Base-by-base conservation (phyloP, 1,140 invertebrate genomes). In the Diabrotica undecimpunctata region DNA sequence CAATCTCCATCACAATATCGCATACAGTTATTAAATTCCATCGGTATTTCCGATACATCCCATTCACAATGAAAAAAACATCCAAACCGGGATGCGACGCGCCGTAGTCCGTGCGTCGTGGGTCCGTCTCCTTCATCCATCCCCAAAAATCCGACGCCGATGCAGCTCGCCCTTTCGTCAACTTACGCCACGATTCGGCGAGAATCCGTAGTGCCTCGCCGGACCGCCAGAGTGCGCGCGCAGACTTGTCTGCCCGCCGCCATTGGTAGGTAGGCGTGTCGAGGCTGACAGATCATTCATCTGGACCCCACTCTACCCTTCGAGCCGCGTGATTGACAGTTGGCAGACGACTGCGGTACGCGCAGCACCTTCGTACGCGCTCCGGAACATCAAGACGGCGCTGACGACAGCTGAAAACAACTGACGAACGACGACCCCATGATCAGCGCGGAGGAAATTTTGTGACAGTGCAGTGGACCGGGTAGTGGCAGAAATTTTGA, bases 341-440 rank as follows among this genome's bases (percentile, higher is more conserved):
- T 85, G 82, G 83, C 83, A 84, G 84, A 84, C 83, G 83, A 84
- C 83, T 83, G 83, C 83, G 82, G 83, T 83, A 78, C 82, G 82
- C 83, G 83, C 82, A 84, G 81, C 83, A 83, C 79, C 83, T 78
- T 76, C 75, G 77, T 73, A 77, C 76, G 75, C 75, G 72, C 68
- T 73, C 65, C 67, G 72, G 67, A 70, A 61, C 63, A 54, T 54
- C 66, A 61, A 64, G 61, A 70, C 70, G 70, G 74, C 68, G 73
- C 69, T 67, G 59, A 57, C 52, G 52, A 55, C 66, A 68, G 60
- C 69, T 46, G 41, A 46, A 46, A 46, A 46, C 41, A 46, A 46
- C 41, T 46, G 65, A 64, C 54, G 60, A 61, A 14, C 41, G 39
- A 37, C 51, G 52, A 53, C 54, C 39, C 41, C 41, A 46, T 46